These are phyloP conservation scores for Scleropages formosus DNA, from an alignment of 2,797 vertebrate genomes.

Conservation along the genomic window DNA sequence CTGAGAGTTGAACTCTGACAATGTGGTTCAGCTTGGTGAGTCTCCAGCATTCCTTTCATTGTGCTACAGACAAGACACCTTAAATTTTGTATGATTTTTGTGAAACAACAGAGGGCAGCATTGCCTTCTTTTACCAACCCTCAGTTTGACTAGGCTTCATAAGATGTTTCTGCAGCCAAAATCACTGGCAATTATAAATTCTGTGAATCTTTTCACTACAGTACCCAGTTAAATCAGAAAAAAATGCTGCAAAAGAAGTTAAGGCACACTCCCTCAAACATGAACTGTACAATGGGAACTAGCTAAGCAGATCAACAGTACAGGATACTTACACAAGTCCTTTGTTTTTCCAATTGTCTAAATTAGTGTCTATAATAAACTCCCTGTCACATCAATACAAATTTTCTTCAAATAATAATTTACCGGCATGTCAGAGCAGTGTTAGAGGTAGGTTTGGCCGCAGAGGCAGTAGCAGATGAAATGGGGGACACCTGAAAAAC, in stretches of 20 bases:
- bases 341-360: not conserved
- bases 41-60: constrained; percentile 60
- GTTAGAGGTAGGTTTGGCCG: not conserved
- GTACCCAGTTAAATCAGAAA: not conserved
- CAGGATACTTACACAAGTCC: not conserved
- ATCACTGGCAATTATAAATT: too few species aligned
- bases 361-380: not conserved
- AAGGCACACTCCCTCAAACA: not conserved
- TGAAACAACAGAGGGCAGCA: not conserved
- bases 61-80: constrained; percentile 51
- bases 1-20: constrained; percentile 42
- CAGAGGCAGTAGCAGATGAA: constrained; percentile 15
- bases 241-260: not conserved
- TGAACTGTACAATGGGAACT: not conserved
- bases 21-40: constrained; percentile 53
- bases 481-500: constrained; percentile 4
- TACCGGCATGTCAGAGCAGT: constrained; percentile 9
- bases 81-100: not conserved
- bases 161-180: too few species aligned
- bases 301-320: not conserved
- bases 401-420: not conserved
- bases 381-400: not conserved
- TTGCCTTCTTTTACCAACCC: not conserved
- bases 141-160: too few species aligned
- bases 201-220: not conserved